Conservation (phyloP, 2,113 vertebrate species). For the Gymnobelideus leadbeateri region DNA sequence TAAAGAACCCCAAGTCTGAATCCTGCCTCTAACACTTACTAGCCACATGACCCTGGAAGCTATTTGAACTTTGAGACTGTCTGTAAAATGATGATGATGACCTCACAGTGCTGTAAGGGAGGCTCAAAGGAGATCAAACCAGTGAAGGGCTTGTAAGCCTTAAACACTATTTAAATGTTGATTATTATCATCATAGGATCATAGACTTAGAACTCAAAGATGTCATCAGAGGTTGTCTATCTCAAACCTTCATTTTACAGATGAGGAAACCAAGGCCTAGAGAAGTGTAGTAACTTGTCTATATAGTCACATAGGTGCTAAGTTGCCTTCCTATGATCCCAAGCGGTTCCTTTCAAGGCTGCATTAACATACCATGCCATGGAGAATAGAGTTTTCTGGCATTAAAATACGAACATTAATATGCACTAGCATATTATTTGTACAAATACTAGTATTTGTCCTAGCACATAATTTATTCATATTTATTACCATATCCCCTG, state of each 20-base stretch:
- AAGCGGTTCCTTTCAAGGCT: not conserved
- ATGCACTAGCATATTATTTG: not conserved
- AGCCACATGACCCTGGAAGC: not conserved
- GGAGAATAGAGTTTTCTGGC: not conserved
- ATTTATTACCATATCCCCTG: not conserved
- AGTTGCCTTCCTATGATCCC: not conserved
- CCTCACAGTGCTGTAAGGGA: not conserved
- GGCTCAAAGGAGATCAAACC: not conserved
- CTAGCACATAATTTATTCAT: not conserved
- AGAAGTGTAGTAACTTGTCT: not conserved
- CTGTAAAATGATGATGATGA: not conserved
- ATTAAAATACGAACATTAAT: not conserved
- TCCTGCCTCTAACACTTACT: not conserved
- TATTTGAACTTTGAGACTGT: not conserved
- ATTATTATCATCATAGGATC: not conserved
- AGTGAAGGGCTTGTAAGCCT: not conserved
- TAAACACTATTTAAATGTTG: not conserved
- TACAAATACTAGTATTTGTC: not conserved
- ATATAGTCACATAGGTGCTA: not conserved
- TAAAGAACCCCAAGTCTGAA: not conserved
- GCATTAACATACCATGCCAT: not conserved
- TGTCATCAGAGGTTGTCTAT: not conserved
- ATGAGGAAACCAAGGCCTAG: conserved; percentile 1
- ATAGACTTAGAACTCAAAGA: not conserved
- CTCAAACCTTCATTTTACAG: not conserved